Conservation (phyloP, 2,888 invertebrate species). For the Lithophane ornitopus region DNA sequence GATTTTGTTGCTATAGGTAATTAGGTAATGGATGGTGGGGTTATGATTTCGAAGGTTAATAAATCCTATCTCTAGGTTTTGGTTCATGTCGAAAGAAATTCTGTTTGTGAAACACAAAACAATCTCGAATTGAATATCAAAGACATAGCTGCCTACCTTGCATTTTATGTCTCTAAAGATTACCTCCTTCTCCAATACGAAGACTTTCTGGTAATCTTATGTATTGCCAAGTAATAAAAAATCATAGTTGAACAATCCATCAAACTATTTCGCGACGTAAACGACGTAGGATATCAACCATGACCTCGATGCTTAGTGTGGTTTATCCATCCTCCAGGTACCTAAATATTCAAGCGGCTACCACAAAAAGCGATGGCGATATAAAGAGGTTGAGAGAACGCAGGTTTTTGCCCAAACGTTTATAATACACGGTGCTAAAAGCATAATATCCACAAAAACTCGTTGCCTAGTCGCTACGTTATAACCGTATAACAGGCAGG, state of each 20-base stretch:
- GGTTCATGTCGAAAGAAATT: too few species aligned
- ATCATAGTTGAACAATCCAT: too few species aligned
- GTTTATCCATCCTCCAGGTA: slow-evolving; percentile 28
- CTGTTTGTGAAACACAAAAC: too few species aligned
- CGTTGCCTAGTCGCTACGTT: slow-evolving; percentile 75
- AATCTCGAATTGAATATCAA: too few species aligned
- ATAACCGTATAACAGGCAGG: slow-evolving; percentile 79
- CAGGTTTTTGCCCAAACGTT: slow-evolving; percentile 79
- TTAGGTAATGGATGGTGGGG: not conserved
- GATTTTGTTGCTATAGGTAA: not conserved
- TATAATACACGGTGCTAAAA: slow-evolving; percentile 85
- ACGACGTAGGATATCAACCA: not conserved
- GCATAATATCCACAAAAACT: slow-evolving; percentile 87
- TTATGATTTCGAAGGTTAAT: not conserved
- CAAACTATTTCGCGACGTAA: not conserved
- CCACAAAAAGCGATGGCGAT: slow-evolving; percentile 68
- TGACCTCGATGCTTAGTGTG: not conserved
- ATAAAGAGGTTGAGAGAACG: slow-evolving; percentile 73
- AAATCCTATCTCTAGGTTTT: too few species aligned
- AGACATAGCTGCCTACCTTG: too few species aligned
- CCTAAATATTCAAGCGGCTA: slow-evolving; percentile 50
- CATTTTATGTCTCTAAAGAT: too few species aligned
- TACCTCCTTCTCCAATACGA: too few species aligned
- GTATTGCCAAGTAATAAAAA: too few species aligned
- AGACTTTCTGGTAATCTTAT: too few species aligned